Evolutionary conservation across 2,888 invertebrate species (phyloP).

Genomic region (Agrotis segetum): DNA sequence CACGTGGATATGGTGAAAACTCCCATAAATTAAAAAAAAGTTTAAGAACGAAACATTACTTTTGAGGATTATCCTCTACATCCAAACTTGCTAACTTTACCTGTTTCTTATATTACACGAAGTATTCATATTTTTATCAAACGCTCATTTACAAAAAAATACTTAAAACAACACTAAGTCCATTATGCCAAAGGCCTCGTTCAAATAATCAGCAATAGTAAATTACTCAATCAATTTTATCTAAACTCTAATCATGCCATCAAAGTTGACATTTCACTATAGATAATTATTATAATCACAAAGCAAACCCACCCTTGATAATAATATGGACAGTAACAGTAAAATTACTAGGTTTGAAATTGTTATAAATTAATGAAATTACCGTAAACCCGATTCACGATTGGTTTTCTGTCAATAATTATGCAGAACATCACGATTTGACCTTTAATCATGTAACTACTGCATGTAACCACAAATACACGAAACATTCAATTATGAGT

Average conservation of each 20-base stretch:
- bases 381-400: neutral
- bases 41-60: no score
- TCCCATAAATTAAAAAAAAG: no score
- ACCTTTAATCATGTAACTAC: constrained; percentile 12
- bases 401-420: constrained; percentile 33
- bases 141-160: neutral
- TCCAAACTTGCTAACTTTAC: no score
- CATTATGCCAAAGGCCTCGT: neutral
- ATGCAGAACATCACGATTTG: constrained; percentile 36
- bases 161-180: neutral
- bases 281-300: neutral
- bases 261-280: constrained; percentile 6
- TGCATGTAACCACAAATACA: constrained; percentile 30
- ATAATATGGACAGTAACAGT: neutral
- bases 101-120: no score
- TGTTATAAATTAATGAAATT: constrained; percentile 23
- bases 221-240: neutral
- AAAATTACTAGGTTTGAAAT: constrained; percentile 9
- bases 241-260: neutral
- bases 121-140: neutral
- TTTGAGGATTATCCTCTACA: no score
- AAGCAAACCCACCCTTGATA: neutral
- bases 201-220: neutral
- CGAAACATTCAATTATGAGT: neutral
- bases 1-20: no score